Evolutionary conservation across 2,888 invertebrate genomes (phyloP).

Genomic region (Chloromyia formosa): DNA sequence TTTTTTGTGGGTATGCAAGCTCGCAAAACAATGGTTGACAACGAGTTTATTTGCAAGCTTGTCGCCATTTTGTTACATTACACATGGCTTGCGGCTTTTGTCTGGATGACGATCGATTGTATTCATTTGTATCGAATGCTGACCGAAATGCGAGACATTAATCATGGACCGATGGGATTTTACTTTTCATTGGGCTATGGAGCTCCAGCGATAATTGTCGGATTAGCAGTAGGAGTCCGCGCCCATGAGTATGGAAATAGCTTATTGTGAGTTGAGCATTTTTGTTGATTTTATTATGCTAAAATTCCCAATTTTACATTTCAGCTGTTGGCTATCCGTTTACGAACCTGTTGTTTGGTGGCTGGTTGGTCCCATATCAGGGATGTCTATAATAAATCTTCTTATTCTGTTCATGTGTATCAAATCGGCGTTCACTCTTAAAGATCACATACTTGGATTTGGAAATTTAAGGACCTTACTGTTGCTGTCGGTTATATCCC

Average conservation of each 20-base stretch:
- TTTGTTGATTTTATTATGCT: not conserved
- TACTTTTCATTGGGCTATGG: constrained; percentile 94
- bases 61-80: constrained; percentile 92
- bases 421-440: constrained; percentile 88
- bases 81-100: constrained; percentile 89
- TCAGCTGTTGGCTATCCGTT: constrained; percentile 93
- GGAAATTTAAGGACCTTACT: constrained; percentile 84
- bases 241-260: constrained; percentile 96
- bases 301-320: constrained; percentile 19
- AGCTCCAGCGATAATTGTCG: constrained; percentile 89
- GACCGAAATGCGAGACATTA: constrained; percentile 94
- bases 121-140: constrained; percentile 93
- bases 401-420: constrained; percentile 85
- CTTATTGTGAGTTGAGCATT: constrained; percentile 74
- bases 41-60: constrained; percentile 89
- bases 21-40: constrained; percentile 79
- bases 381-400: constrained; percentile 80
- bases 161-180: constrained; percentile 92
- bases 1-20: constrained; percentile 90
- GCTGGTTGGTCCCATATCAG: constrained; percentile 88
- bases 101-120: constrained; percentile 92
- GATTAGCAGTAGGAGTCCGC: constrained; percentile 88
- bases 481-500: constrained; percentile 85
- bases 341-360: constrained; percentile 96
- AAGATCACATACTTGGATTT: constrained; percentile 89